phyloP scores from a whole-genome alignment of 2,888 invertebrate species.

The Philhelius pedissequus region DNA sequence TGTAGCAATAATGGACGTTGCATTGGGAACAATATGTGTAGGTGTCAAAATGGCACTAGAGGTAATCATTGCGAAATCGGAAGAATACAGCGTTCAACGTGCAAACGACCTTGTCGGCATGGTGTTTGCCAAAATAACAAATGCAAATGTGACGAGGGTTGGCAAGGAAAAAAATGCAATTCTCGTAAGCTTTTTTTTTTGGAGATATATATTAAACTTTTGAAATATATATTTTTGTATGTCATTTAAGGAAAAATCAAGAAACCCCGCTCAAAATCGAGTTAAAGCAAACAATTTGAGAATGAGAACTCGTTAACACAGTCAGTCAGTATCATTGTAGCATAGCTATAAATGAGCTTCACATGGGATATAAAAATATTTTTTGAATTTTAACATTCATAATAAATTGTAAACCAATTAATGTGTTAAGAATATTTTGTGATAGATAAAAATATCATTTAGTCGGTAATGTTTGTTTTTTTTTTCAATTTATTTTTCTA shows the following conservation, averaged over 20 bases:
- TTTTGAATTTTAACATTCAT: slow-evolving; percentile 48
- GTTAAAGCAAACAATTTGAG: slow-evolving; percentile 32
- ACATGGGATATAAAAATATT: slow-evolving; percentile 32
- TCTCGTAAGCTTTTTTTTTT: slow-evolving; percentile 80
- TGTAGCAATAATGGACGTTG: slow-evolving; percentile 95
- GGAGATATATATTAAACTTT: neutral
- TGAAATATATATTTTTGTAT: neutral
- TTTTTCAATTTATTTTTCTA: neutral
- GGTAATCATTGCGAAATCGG: slow-evolving; percentile 96
- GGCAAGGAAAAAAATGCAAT: slow-evolving; percentile 90
- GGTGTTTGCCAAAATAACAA: slow-evolving; percentile 86
- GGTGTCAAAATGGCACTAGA: slow-evolving; percentile 89
- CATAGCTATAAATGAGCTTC: slow-evolving; percentile 49
- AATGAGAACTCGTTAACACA: slow-evolving; percentile 8
- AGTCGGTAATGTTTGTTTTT: slow-evolving; percentile 22
- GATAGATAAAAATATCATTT: slow-evolving; percentile 64
- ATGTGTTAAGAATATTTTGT: slow-evolving; percentile 57
- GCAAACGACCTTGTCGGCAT: slow-evolving; percentile 87
- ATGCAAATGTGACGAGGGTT: slow-evolving; percentile 90
- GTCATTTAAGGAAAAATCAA: slow-evolving; percentile 70
- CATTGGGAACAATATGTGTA: slow-evolving; percentile 91
- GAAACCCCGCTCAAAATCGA: slow-evolving; percentile 70
- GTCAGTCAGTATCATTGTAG: slow-evolving; percentile 56
- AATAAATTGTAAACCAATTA: slow-evolving; percentile 59
- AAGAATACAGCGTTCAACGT: slow-evolving; percentile 85